A percentile compares a stretch with the other conserved stretches of the same genome.
phyloP scores from a whole-genome alignment of 2,888 invertebrate genomes.

The Cheilosia pagana region DNA sequence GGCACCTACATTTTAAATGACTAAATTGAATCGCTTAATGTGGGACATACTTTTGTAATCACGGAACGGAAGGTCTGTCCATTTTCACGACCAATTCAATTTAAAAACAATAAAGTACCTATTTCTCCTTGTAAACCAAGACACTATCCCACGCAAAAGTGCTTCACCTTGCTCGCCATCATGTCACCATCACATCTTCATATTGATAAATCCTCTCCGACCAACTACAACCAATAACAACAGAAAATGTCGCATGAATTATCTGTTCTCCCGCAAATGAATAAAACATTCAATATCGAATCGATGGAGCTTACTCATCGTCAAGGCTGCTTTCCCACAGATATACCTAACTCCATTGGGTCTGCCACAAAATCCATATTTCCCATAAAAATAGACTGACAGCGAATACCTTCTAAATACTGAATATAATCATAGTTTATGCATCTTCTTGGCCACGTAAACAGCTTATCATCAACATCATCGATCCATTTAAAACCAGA shows the following conservation, averaged over 20 bases:
- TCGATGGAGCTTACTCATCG: background rate
- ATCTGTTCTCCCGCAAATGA: background rate
- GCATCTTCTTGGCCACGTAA: slow-evolving; percentile 5
- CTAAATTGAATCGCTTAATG: no score
- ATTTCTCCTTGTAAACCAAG: no score
- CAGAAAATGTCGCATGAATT: background rate
- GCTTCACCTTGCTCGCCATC: no score
- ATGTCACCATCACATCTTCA: no score
- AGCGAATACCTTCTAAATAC: slow-evolving; percentile 32
- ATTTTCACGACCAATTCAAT: no score
- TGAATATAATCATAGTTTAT: slow-evolving; percentile 19
- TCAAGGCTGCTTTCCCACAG: background rate
- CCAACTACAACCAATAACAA: background rate
- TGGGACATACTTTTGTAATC: no score
- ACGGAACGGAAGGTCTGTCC: no score
- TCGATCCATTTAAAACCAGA: slow-evolving; percentile 50
- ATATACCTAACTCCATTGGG: background rate
- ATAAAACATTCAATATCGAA: background rate
- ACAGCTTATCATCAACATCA: slow-evolving; percentile 58
- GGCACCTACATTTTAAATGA: no score
- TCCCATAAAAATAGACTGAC: slow-evolving; percentile 11
- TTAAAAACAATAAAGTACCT: no score
- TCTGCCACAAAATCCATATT: slow-evolving; percentile 10
- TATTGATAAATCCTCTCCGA: background rate
- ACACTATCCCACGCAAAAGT: no score